Conservation (phyloP, 1,140 invertebrate species). For the fruit fly (Drosophila melanogaster) region DNA sequence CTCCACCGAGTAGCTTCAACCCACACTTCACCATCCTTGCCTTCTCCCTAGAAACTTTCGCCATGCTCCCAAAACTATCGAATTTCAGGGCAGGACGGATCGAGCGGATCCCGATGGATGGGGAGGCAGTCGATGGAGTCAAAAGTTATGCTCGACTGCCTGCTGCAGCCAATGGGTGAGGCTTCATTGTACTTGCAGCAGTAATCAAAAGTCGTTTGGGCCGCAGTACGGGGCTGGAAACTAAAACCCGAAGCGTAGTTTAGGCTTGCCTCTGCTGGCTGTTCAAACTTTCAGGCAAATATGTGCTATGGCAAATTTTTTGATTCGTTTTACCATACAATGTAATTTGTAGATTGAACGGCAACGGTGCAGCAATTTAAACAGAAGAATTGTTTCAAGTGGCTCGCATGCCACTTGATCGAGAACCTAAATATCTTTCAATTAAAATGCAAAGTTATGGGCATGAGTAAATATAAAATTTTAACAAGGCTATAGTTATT, state of each 20-base stretch:
- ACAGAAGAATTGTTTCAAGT: slow-evolving; percentile 1
- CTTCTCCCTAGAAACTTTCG: slow-evolving; percentile 52
- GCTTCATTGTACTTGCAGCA: slow-evolving; percentile 63
- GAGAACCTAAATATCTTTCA: not conserved
- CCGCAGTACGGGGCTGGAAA: slow-evolving; percentile 44
- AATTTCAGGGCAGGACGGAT: slow-evolving; percentile 36
- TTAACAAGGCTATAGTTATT: too few relatives aligned
- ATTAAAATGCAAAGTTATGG: not conserved
- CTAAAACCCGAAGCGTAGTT: slow-evolving; percentile 54
- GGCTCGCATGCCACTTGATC: not conserved
- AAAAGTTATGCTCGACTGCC: slow-evolving; percentile 75
- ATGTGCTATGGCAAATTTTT: slow-evolving; percentile 37
- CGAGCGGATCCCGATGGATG: not conserved
- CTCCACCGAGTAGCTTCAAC: slow-evolving; percentile 13
- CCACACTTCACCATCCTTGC: not conserved
- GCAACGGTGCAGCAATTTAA: slow-evolving; percentile 1
- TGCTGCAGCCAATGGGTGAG: slow-evolving; percentile 57
- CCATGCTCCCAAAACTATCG: slow-evolving; percentile 64
- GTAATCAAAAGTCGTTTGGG: slow-evolving; percentile 80
- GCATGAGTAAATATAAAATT: too few relatives aligned
- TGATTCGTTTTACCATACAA: slow-evolving; percentile 19
- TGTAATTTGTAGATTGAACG: slow-evolving; percentile 26
- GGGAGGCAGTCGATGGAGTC: slow-evolving; percentile 62
- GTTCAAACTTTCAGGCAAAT: slow-evolving; percentile 71
- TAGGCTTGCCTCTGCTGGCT: slow-evolving; percentile 47